Base-by-base conservation (phyloP, 2,888 invertebrate species). In the Epiblema foenella region DNA sequence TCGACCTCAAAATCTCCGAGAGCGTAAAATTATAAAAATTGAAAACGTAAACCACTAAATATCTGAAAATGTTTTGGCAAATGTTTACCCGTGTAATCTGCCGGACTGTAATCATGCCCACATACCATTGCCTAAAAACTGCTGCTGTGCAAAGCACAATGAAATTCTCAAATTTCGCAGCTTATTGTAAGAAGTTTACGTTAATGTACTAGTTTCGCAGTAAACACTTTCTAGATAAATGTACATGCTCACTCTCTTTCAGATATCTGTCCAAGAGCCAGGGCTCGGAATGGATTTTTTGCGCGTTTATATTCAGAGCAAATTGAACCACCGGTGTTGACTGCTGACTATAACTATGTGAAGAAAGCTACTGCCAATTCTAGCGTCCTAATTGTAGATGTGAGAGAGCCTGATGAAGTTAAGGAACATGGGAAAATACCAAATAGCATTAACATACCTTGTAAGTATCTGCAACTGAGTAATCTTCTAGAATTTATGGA, bases 381-480 rank as follows among this genome's bases (percentile, higher is more conserved):
- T 18, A 81, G 84, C 70, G 79, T 86, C 69, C 79, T 96, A 17
- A 94, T 97, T 33, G 94, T 98, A 73, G 97, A 97, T 91, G 97
- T 97, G 0, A 95, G 97, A 75, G 96, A 97, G 82, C 96, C 96
- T 39, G 86, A 94, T 12, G 97, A 97, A 88, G 85, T 97, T 11
- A 86, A 94, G 74, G 95, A 96, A 81, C 95, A 95, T 76, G 97
- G 97, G 3, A 90, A 93, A 79, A 95, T 97, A 73, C 97, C 97
- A 49, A 95, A 95, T 68, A 96, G 96, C 80, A 94, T 97, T 66
- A 96, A 97, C 81, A 96, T 97, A 84, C 97, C 97, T 77, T 91
- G 97, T 95, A 93, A 94, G 94, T 89, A 67, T 62, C 62, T 66
- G 37, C 56, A 59, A 46, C 29, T n/a, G 8, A 46, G n/a, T 46